Base-by-base conservation (phyloP, 1,140 invertebrate species). In the Drosophila eugracilis region DNA sequence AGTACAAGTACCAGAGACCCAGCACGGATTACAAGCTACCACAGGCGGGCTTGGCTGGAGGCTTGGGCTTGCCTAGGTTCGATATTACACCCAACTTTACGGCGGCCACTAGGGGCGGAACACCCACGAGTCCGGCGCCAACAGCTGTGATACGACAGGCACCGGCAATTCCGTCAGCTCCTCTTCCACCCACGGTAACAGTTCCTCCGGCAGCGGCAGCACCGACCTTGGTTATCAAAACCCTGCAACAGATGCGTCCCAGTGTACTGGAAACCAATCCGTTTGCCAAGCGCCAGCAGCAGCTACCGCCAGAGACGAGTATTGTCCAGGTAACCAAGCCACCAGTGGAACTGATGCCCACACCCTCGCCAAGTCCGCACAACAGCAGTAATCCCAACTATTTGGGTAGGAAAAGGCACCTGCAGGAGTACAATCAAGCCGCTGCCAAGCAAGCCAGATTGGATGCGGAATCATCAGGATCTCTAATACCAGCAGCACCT, bases 61-160 rank as follows among this genome's bases (percentile, higher is more conserved):
- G 83, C 2, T 1, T 77, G 4, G 76, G 78, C 5, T 36, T 91
- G 21, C 90, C 90, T 0, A 42, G 94, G 72, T 93, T 95, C 1
- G 94, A 95, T 70, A 95, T 95, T 53, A 92, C 93, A 28, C 94
- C 94, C 0, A 94, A 94, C 55, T 95, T 95, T 70, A 93, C 37
- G 44, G 84, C 44, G 24, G 78, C 55, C 36, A 42, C 53, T 3
- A 60, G 49, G 7, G 17, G 50, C 2, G 37, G 47, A 6, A 24
- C 60, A 9, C 14, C 54, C 26, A 34, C 53, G 26, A 28, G 49
- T 26, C 26, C 36, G 6, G 52, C 30, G 4, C 53, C 47, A 6
- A 58, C 57, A 14, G 32, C 76, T n/a, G 78, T 80, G 1, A 76
- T 81, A 47, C 47, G 77, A 14, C 77, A 81, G 21, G 55, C 55